Percentiles rank a stretch among this genome's conserved stretches.
These are phyloP conservation scores for Gymnocypris eckloni DNA, from an alignment of 2,797 vertebrate genomes.

Conservation along the genomic window DNA sequence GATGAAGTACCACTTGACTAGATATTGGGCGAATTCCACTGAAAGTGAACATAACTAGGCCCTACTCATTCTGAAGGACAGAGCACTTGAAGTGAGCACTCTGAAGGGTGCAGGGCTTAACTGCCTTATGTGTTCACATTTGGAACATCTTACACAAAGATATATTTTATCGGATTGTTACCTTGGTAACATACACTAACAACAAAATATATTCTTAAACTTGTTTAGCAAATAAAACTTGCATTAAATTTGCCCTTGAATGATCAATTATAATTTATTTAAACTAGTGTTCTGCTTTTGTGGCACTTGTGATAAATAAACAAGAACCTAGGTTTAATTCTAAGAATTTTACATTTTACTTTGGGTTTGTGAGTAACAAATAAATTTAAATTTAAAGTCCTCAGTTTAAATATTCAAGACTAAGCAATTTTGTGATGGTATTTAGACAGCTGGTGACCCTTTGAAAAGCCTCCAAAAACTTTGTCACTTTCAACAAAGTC, in stretches of 20 bases:
- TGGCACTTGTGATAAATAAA: not conserved
- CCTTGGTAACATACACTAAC: not conserved
- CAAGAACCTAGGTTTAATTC: not conserved
- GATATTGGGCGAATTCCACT: not conserved
- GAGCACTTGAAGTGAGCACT: conserved; percentile 16
- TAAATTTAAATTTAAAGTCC: too few species aligned
- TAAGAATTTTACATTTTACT: not conserved
- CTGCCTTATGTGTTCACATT: not conserved
- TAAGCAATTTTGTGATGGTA: not conserved
- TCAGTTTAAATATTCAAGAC: not conserved
- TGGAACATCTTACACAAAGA: not conserved
- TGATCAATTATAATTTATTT: not conserved
- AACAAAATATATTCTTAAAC: not conserved
- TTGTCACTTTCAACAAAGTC: too few species aligned
- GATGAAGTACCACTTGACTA: conserved; percentile 17
- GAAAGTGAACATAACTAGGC: conserved; percentile 3
- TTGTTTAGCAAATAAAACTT: not conserved
- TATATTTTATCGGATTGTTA: not conserved
- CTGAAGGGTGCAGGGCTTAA: not conserved
- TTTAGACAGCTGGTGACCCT: not conserved
- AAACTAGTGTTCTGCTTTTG: not conserved
- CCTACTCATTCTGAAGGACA: conserved; percentile 8
- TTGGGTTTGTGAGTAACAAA: not conserved
- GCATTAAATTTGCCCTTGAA: not conserved
- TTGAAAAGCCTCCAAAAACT: not conserved